A percentile compares a stretch with the other conserved stretches of the same genome.
Evolutionary conservation across 2,113 vertebrate species (phyloP).

Genomic region (Microcebus ravelobensis): DNA sequence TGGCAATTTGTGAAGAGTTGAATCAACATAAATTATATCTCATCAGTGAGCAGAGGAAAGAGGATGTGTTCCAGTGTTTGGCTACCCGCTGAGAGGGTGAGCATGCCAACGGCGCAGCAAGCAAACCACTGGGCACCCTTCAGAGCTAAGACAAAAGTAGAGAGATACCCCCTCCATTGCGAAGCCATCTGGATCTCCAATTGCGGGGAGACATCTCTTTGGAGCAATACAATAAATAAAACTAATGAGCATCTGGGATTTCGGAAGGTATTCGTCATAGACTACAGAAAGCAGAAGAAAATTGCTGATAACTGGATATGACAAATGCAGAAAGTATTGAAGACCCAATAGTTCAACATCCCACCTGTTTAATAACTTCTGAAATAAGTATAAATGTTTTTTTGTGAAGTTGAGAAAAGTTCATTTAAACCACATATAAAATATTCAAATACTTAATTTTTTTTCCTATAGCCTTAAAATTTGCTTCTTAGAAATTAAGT

Average conservation of each 20-base stretch:
- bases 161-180: neutral
- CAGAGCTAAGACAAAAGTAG: too few relatives aligned
- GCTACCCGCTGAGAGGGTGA: neutral
- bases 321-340: neutral
- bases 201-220: neutral
- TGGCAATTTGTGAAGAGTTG: constrained; percentile 73
- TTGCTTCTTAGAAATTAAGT: neutral
- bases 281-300: neutral
- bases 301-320: neutral
- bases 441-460: neutral
- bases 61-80: neutral
- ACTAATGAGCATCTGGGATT: neutral
- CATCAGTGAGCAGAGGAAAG: constrained; percentile 59
- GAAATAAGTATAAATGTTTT: neutral
- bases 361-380: neutral
- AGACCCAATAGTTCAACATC: neutral
- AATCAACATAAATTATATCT: constrained; percentile 72
- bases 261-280: neutral
- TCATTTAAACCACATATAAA: neutral
- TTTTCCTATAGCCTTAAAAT: neutral
- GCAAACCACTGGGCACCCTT: neutral
- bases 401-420: neutral
- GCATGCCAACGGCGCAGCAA: neutral
- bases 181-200: constrained; percentile 41
- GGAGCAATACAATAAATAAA: constrained; percentile 25